Base-by-base conservation (phyloP, 2,113 vertebrate species). In the Podiceps cristatus region DNA sequence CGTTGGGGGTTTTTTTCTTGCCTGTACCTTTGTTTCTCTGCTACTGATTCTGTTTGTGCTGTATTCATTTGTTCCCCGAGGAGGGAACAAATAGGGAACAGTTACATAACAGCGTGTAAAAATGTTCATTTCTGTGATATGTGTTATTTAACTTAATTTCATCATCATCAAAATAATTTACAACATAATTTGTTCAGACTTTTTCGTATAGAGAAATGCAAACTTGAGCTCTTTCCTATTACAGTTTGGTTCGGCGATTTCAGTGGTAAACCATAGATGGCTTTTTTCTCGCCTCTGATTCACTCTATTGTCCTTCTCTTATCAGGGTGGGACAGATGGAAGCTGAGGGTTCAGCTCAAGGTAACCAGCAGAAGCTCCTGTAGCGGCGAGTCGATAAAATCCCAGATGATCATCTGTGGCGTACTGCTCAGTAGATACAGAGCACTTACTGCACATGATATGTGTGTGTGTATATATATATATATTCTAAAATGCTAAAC, bases 271-370 rank as follows among this genome's bases (percentile, higher is more conserved):
- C 6, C 16, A 3, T 8, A 11, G 58, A 13, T 18, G 29, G 64
- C 64, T 79, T 59, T 92, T 63, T n/a, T 28, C 13, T 37, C 63
- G 60, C 14, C 23, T 58, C 42, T 56, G 78, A 68, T 81, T 93
- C 31, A 9, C 71, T 95, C 81, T 86, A 25, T 96, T 98, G 94
- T 96, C 90, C 44, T 62, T 91, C 86, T 81, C 86, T 98, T 97
- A 96, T 96, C 97, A 88, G 94, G 16, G 20, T 20, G 49, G 87
- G 96, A 86, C 98, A 98, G 97, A 93, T 97, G 97, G 92, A 66
- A 82, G 91, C 96, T 86, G 73, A 92, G 92, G 74, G 76, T 97
- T 97, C 93, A 94, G 91, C 76, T 84, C 81, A 92, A 93, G 96
- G 95, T 94, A 95, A 95, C 69, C 56, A 55, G 78, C 84, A 95